Evolutionary conservation across 2,113 vertebrate genomes (phyloP).

Genomic region (Morone saxatilis): DNA sequence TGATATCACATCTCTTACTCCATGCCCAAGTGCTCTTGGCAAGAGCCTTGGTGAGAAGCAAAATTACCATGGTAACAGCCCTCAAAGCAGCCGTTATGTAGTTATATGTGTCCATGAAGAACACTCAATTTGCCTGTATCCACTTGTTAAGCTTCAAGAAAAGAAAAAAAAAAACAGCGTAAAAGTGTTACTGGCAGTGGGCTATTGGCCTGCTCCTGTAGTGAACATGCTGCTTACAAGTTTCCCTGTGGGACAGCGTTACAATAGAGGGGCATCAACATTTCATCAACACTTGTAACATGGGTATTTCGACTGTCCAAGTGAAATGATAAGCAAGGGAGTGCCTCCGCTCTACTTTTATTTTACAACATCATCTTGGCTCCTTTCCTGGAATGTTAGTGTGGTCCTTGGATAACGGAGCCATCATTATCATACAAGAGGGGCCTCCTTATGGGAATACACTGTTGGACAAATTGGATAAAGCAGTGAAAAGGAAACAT

Average conservation of each 20-base stretch:
- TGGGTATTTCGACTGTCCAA: constrained; percentile 20
- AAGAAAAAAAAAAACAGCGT: neutral
- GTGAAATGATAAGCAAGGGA: constrained; percentile 33
- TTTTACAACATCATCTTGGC: constrained; percentile 44
- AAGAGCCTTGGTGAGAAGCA: constrained; percentile 34
- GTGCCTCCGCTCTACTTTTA: constrained; percentile 5
- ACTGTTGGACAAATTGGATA: constrained; percentile 42
- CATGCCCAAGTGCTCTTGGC: constrained; percentile 29
- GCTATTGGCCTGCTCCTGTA: constrained; percentile 20
- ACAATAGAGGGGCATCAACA: constrained; percentile 22
- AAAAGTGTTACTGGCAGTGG: constrained; percentile 34
- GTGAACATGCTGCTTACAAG: constrained; percentile 41
- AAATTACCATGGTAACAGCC: constrained; percentile 69
- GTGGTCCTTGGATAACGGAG: constrained; percentile 41
- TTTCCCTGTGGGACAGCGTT: constrained; percentile 21
- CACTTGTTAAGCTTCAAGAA: constrained; percentile 22
- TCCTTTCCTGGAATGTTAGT: constrained; percentile 38
- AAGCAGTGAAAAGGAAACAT: constrained; percentile 44
- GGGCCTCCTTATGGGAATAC: constrained; percentile 33
- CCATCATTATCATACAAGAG: constrained; percentile 44
- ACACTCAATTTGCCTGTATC: constrained; percentile 31
- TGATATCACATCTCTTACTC: constrained; percentile 27
- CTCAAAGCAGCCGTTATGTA: constrained; percentile 36
- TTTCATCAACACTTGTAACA: constrained; percentile 39
- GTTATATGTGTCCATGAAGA: constrained; percentile 45